Conservation (phyloP, 1,140 invertebrate genomes). For the Euborellia annulipes region DNA sequence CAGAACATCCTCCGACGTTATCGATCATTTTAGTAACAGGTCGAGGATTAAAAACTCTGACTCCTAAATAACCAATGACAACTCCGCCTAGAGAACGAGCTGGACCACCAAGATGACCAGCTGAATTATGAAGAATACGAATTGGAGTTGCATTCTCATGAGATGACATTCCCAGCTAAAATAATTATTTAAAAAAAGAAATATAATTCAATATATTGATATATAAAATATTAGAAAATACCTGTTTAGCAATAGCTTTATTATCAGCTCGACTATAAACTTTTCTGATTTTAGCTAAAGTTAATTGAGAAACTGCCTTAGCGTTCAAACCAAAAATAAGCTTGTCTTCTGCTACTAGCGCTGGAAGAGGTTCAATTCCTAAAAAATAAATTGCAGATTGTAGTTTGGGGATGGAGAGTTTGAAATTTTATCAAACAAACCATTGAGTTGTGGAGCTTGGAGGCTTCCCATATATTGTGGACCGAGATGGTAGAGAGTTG, state of each 20-base stretch:
- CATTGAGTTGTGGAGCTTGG: constrained; percentile 55
- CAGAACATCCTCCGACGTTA: constrained; percentile 89
- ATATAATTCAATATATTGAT: too few species aligned
- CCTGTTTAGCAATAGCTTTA: constrained; percentile 92
- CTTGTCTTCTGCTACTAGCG: constrained; percentile 82
- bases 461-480: constrained; percentile 77
- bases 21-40: constrained; percentile 89
- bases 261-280: constrained; percentile 93
- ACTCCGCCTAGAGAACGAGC: constrained; percentile 88
- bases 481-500: constrained; percentile 73
- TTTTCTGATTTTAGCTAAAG: constrained; percentile 89
- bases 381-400: constrained; percentile 13
- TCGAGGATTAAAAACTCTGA: constrained; percentile 84
- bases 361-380: constrained; percentile 44
- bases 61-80: constrained; percentile 88
- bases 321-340: constrained; percentile 93
- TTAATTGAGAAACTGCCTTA: constrained; percentile 85
- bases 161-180: constrained; percentile 81
- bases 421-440: constrained; percentile 20
- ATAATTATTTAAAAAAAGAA: neutral
- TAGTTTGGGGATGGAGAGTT: too few species aligned
- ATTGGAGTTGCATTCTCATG: constrained; percentile 98
- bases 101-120: constrained; percentile 82
- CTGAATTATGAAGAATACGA: constrained; percentile 86
- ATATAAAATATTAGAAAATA: constrained; percentile 13